Conservation (phyloP, 2,113 vertebrate species). For the Struthidea cinerea region DNA sequence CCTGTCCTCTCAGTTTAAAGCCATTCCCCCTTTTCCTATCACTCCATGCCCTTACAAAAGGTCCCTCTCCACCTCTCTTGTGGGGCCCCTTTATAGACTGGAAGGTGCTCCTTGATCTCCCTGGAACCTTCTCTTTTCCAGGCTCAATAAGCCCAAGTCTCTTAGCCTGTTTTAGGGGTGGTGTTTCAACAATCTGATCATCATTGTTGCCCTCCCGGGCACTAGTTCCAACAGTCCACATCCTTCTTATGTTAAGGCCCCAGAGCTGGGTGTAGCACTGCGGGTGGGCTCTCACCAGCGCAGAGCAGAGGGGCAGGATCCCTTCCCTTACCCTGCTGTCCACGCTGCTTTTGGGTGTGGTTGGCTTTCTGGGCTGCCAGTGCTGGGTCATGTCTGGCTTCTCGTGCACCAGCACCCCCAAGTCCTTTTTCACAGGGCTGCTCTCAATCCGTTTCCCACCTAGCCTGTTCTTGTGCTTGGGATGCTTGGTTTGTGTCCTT, state of each 20-base stretch:
- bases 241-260: not conserved
- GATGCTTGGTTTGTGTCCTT: not conserved
- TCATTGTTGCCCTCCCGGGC: not conserved
- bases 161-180: not conserved
- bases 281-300: not conserved
- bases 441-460: not conserved
- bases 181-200: not conserved
- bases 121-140: not conserved
- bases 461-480: not conserved
- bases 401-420: not conserved
- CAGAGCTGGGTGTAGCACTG: not conserved
- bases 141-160: not conserved
- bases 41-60: not conserved
- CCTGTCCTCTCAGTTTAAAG: not conserved
- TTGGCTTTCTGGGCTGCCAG: not conserved
- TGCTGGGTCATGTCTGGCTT: not conserved
- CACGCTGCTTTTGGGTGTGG: rapidly evolving
- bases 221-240: not conserved
- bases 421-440: not conserved
- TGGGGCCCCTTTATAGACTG: not conserved
- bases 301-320: not conserved
- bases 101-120: not conserved
- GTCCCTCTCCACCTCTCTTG: not conserved
- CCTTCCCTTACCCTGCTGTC: not conserved
- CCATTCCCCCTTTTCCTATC: not conserved